A percentile compares a stretch with the other conserved stretches of the same genome.
Conservation (phyloP, 2,113 vertebrate species). For the Protomyctophum bolini region DNA sequence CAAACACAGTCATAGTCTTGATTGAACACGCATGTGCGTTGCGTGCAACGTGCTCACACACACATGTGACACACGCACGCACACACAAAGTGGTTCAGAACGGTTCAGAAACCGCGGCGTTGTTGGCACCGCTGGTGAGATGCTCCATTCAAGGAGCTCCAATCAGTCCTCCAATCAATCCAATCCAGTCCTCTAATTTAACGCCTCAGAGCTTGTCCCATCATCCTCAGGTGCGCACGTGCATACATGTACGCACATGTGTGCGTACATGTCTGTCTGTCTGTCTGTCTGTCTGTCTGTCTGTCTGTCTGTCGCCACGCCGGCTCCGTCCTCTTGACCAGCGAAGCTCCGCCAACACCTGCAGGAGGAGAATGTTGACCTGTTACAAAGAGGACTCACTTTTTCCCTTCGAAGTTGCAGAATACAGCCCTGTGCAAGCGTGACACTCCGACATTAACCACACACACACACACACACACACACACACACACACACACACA, state of each 20-base stretch:
- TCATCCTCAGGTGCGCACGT: slow-evolving; percentile 27
- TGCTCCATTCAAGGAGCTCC: slow-evolving; percentile 17
- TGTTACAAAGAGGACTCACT: slow-evolving; percentile 12
- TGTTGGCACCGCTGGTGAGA: slow-evolving; percentile 11
- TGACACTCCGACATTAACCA: slow-evolving; percentile 36
- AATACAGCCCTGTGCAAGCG: slow-evolving; percentile 44
- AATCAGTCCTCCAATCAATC: background rate
- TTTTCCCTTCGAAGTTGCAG: slow-evolving; percentile 24
- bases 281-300: slow-evolving; percentile 16
- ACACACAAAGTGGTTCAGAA: background rate
- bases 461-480: slow-evolving; percentile 6
- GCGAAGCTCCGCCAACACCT: slow-evolving; percentile 28
- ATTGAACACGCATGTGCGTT: too few species aligned
- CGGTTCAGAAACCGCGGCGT: slow-evolving; percentile 6
- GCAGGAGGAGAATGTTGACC: slow-evolving; percentile 13
- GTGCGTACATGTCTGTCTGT: slow-evolving; percentile 15
- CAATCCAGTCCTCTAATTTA: background rate
- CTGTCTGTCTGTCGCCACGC: background rate
- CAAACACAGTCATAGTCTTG: background rate
- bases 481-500: slow-evolving; percentile 7
- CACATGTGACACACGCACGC: background rate
- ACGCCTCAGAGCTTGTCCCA: slow-evolving; percentile 36
- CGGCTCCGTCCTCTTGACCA: background rate
- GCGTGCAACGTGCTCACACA: too few species aligned
- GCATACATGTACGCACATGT: too few species aligned